Conservation (phyloP, 1,140 invertebrate genomes). For the Diorhabda elongata region DNA sequence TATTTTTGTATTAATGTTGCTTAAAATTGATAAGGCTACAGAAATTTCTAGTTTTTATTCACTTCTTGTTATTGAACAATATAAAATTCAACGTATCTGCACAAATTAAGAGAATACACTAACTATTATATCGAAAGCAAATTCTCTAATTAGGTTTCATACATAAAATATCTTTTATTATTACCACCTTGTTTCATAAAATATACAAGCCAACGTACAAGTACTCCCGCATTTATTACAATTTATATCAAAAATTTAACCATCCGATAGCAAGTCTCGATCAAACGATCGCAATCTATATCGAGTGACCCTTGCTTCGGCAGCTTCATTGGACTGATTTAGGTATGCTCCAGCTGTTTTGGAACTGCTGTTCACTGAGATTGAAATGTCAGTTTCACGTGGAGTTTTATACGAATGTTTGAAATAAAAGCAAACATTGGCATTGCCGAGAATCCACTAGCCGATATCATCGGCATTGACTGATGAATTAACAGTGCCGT, state of each 20-base stretch:
- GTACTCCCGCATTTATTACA: constrained; percentile 1
- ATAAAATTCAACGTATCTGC: too few relatives aligned
- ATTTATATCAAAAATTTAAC: constrained; percentile 1
- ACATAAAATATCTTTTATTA: too few relatives aligned
- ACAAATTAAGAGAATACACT: too few relatives aligned
- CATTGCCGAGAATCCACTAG: not conserved
- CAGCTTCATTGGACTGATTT: constrained; percentile 1
- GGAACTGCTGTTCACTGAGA: constrained; percentile 21
- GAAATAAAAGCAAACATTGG: constrained; percentile 28
- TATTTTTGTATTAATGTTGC: too few relatives aligned
- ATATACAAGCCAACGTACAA: not conserved
- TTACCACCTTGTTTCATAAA: not conserved
- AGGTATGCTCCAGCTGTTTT: constrained; percentile 15
- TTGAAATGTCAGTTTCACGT: constrained; percentile 30
- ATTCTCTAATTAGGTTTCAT: too few relatives aligned
- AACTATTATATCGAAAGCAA: too few relatives aligned
- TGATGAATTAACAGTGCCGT: constrained; percentile 12
- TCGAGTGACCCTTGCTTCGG: not conserved
- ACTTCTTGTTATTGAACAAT: too few relatives aligned
- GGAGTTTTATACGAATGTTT: constrained; percentile 31
- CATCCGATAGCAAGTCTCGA: not conserved
- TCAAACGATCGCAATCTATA: not conserved
- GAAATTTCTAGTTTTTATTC: too few relatives aligned
- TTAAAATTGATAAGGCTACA: too few relatives aligned
- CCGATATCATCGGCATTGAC: constrained; percentile 19